phyloP scores from a whole-genome alignment of 2,888 invertebrate species.

The Bombylius discolor region DNA sequence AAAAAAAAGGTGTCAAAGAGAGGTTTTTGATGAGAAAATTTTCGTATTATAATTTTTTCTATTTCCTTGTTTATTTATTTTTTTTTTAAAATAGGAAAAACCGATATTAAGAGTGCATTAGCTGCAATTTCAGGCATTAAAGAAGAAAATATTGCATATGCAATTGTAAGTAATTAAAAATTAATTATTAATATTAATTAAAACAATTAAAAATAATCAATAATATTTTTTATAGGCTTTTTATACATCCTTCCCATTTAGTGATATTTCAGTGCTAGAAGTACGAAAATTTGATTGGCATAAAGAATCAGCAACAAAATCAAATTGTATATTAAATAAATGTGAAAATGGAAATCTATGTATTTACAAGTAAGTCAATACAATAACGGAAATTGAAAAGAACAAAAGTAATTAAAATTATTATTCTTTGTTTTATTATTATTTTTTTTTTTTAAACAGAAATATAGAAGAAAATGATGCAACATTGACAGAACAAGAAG shows the following conservation, averaged over 20 bases:
- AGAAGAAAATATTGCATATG: slow-evolving; percentile 48
- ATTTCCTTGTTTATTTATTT: no score
- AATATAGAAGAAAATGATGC: background rate
- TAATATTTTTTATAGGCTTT: background rate
- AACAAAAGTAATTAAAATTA: no score
- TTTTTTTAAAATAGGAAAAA: slow-evolving; percentile 25
- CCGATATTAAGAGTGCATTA: slow-evolving; percentile 39
- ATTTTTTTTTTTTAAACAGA: no score
- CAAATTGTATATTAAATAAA: slow-evolving; percentile 44
- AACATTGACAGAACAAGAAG: slow-evolving; percentile 43
- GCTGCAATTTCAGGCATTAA: slow-evolving; percentile 45
- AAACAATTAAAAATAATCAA: background rate
- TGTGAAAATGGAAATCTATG: slow-evolving; percentile 50
- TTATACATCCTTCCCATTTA: slow-evolving; percentile 44
- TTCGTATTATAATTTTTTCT: background rate
- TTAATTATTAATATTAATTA: no score
- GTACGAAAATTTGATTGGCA: slow-evolving; percentile 46
- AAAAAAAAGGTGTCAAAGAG: no score
- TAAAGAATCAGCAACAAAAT: slow-evolving; percentile 39
- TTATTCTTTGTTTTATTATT: no score
- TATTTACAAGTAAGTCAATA: slow-evolving; percentile 47
- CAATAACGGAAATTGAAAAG: slow-evolving; percentile 26
- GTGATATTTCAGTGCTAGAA: slow-evolving; percentile 45
- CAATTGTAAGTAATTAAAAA: slow-evolving; percentile 32
- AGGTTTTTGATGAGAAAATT: background rate